Evolutionary conservation across 2,113 vertebrate species (phyloP).

Genomic region (Chauna torquata): DNA sequence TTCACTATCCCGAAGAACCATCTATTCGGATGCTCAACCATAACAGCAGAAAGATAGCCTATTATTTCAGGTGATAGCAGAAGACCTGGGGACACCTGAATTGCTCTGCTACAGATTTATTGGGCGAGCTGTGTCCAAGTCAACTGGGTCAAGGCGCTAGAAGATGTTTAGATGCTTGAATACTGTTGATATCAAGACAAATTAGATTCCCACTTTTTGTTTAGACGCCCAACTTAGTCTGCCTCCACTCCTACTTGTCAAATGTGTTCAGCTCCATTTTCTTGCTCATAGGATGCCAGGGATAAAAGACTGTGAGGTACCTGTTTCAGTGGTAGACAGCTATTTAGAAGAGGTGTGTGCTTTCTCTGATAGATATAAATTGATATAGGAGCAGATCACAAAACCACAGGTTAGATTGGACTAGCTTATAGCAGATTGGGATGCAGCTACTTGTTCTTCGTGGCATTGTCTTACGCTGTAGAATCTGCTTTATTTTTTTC

Average conservation of each 20-base stretch:
- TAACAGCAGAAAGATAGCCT: not conserved
- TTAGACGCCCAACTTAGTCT: not conserved
- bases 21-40: not conserved
- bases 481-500: not conserved
- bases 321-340: not conserved
- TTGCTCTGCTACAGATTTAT: not conserved
- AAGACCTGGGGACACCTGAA: not conserved
- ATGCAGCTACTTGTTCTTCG: not conserved
- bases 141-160: not conserved
- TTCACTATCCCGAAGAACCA: not conserved
- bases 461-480: not conserved
- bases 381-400: not conserved
- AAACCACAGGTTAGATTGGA: not conserved
- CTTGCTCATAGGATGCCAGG: not conserved
- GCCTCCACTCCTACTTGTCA: not conserved
- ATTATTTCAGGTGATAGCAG: not conserved
- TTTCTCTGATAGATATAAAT: not conserved
- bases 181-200: not conserved
- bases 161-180: not conserved
- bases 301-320: not conserved
- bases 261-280: constrained; percentile 15
- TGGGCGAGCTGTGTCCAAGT: not conserved
- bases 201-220: not conserved
- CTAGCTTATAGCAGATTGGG: not conserved
- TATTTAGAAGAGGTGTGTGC: not conserved